Conservation (phyloP, 2,113 vertebrate genomes). For the Elephantulus edwardii region DNA sequence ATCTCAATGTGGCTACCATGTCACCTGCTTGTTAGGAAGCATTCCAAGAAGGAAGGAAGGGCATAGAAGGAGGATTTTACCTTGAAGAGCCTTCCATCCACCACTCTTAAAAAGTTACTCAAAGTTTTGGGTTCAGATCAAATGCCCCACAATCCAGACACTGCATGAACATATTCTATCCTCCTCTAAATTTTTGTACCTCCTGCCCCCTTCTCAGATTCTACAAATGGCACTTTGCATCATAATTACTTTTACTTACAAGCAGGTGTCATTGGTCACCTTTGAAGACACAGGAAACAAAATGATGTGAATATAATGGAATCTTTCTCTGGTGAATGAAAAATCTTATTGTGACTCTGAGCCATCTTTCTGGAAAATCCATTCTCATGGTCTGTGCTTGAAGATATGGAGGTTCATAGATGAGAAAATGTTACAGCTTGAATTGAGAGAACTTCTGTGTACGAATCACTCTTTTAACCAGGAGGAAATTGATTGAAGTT, state of each 20-base stretch:
- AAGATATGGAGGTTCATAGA: background rate
- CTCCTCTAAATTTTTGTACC: background rate
- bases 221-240: background rate
- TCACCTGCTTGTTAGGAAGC: background rate
- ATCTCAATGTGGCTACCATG: background rate
- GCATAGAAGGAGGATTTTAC: background rate
- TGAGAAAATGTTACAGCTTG: background rate
- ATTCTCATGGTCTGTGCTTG: background rate
- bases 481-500: background rate
- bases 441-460: background rate
- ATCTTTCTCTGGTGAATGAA: background rate
- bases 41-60: background rate
- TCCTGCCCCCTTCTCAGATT: background rate
- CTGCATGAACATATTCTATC: too few species aligned
- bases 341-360: background rate
- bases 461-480: background rate
- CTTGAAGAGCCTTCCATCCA: background rate
- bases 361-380: background rate
- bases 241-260: background rate
- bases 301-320: background rate
- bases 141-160: fast-evolving
- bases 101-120: background rate
- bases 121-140: background rate
- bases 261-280: background rate
- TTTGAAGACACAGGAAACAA: background rate